Evolutionary conservation across 2,797 vertebrate species (phyloP).

Genomic region (Mormyrus hasselquistii): DNA sequence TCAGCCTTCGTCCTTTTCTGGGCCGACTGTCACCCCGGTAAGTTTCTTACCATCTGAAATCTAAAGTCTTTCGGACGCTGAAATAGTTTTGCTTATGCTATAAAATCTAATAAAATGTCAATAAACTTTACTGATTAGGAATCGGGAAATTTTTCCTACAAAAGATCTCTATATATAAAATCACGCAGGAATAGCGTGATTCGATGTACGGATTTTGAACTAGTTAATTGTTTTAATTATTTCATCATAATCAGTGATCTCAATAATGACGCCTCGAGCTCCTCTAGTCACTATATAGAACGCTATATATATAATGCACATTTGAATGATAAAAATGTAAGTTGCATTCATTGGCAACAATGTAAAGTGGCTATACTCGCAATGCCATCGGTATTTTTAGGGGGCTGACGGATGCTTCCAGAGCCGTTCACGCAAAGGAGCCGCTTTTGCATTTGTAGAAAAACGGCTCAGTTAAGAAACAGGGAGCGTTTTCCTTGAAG

Average conservation of each 20-base stretch:
- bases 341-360: conserved; percentile 1
- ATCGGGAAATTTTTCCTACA: not conserved
- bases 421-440: not conserved
- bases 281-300: not conserved
- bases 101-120: not conserved
- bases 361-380: not conserved
- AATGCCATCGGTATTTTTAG: not conserved
- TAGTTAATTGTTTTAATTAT: not conserved
- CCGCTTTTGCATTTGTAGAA: not conserved
- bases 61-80: conserved; percentile 7
- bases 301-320: not conserved
- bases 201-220: not conserved
- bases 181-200: not conserved
- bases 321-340: not conserved
- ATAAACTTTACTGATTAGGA: not conserved
- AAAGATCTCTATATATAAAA: not conserved
- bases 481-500: not conserved
- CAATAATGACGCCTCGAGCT: not conserved
- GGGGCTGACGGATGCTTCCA: not conserved
- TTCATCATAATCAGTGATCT: not conserved
- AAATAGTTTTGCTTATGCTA: not conserved
- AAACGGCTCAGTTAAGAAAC: not conserved
- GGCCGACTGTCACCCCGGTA: conserved; percentile 85
- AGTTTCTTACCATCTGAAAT: conserved; percentile 56
- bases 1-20: conserved; percentile 72